phyloP scores from a whole-genome alignment of 2,888 invertebrate species.

The Exocentrus adspersus region DNA sequence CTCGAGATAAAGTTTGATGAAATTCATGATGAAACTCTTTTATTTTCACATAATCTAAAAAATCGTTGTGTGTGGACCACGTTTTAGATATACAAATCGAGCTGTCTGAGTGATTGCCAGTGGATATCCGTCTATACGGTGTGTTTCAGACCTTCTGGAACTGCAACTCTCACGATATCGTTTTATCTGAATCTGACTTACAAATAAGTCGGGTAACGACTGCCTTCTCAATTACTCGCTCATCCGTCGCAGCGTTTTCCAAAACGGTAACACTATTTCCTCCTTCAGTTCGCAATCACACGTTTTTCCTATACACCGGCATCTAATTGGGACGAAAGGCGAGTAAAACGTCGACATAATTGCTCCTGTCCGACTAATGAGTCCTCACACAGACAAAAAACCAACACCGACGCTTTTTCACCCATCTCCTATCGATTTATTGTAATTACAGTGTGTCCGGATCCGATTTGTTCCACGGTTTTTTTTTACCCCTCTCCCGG shows the following conservation, averaged over 20 bases:
- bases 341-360: conserved; percentile 18
- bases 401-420: conserved; percentile 18
- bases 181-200: neutral
- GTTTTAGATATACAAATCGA: no score
- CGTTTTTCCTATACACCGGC: conserved; percentile 25
- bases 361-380: conserved; percentile 30
- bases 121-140: no score
- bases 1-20: no score
- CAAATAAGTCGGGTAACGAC: neutral
- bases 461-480: conserved; percentile 14
- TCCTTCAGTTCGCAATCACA: conserved; percentile 24
- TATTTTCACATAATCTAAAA: no score
- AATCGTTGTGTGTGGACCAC: no score
- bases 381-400: conserved; percentile 18
- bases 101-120: no score
- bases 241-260: conserved; percentile 3
- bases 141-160: neutral
- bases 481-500: no score
- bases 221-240: neutral
- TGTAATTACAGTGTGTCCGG: conserved; percentile 26
- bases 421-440: conserved; percentile 8
- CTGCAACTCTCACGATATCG: neutral
- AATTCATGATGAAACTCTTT: no score
- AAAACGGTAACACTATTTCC: conserved; percentile 28
- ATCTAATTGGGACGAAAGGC: conserved; percentile 29